Evolutionary conservation across 2,797 vertebrate genomes (phyloP), one percentile per base, ranked within the genome.

Genomic region (Anableps anableps): DNA sequence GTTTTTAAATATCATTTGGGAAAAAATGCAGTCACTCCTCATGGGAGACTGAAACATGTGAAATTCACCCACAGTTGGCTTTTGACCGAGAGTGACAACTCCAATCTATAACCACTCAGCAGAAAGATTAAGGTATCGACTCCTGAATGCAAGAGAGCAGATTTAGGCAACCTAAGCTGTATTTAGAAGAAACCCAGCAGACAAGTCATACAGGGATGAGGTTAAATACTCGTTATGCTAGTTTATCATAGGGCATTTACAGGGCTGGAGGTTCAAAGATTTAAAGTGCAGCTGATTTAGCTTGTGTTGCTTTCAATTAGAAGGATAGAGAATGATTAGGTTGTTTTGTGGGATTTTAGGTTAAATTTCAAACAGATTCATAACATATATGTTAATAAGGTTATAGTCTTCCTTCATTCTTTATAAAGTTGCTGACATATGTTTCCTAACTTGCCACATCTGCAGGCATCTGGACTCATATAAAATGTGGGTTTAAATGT

Each of bases 101-200:
- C 55, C 77, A 86, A 84, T 84, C 75, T 85, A 77, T 82, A 84
- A 79, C 47, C 80, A 79, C 85, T 89, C 74, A 77, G 76, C 14
- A 80, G 43, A 81, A 72, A 80, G 80, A 88, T 86, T 64, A 87
- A 77, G 77, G 60, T 86, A 88, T 86, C 17, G 75, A 86, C 75
- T 88, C 72, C 47, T 73, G 71, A 80, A 64, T 75, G 43, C 66
- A 78, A 83, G 80, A 83, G 55, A 85, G 48, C 36, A 68, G 76
- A 83, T 72, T 79, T 73, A 72, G 70, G 26, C 23, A 81, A 74
- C 77, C 43, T 62, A 78, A 79, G 70, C 47, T 74, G 62, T 73
- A 55, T 81, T 79, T 36, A 50, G 38, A 60, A 58, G 82, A 81
- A 78, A 8, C 53, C 34, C 68, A 72, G 48, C 31, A 55, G 50